Base-by-base conservation (phyloP, 2,888 invertebrate species). In the Latrodectus hesperus region DNA sequence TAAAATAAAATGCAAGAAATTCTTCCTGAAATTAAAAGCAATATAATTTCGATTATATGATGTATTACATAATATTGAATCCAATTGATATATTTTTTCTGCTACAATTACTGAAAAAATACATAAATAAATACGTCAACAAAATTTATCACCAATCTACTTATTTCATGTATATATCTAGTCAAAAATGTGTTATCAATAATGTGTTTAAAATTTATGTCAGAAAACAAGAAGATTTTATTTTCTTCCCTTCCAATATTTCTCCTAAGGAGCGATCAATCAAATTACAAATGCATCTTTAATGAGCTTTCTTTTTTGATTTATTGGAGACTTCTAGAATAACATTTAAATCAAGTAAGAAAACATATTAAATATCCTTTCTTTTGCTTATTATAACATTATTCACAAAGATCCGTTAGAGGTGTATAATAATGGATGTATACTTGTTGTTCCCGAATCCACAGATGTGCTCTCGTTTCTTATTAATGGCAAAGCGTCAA, bases 231-330 rank as follows among this genome's bases (percentile, higher is more conserved):
- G 22, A 3, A 16, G 22, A 22, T 22, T 22, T 22, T 22, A 55
- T 16, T 2, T 55, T 55, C 55, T 55, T 55, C 16, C 70, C 9
- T 22, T 26, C 17, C 16, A 70, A 38, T 70, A 16, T 72, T 72
- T 52, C 22, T 22, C 22, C 22, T 22, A 22, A 22, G 52, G 9
- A 9, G 17, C 52, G n/a, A 72, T 65, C 55, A 78, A 78, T 73
- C 67, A 84, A 84, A n/a, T 26, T 55, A 11, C 38, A 78, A 84
- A 77, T 84, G 22, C 53, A 71, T 84, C 51, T 60, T 78, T 84
- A 77, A 84, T 84, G 53, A 78, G 51, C 65, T 77, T 53, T 77
- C 60, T 51, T 22, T 22, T 14, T 49, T 26, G 17, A 55, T 65
- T 64, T 77, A 84, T 84, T 78, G 53, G 77, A 84, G 6, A 17